Evolutionary conservation across 2,888 invertebrate species (phyloP).

Genomic region (Tillus elongatus): DNA sequence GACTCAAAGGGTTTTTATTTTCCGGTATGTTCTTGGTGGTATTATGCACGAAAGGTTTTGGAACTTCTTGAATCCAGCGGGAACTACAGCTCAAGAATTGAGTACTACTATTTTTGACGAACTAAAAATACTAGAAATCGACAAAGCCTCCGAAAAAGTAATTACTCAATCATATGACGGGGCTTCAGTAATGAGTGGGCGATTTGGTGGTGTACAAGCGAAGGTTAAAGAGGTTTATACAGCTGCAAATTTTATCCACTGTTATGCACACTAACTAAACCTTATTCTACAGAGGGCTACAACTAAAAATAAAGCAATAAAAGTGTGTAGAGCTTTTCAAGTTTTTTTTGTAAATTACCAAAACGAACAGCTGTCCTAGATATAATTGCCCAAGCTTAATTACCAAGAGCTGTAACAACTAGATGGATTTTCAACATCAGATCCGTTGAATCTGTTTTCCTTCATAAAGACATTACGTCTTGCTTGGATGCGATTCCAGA

Average conservation of each 20-base stretch:
- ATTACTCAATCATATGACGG: slow-evolving; percentile 26
- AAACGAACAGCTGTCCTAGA: slow-evolving; percentile 7
- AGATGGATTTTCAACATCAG: slow-evolving; percentile 16
- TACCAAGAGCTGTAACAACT: slow-evolving; percentile 5
- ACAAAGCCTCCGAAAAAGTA: slow-evolving; percentile 17
- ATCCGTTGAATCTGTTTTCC: slow-evolving; percentile 13
- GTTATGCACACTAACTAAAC: slow-evolving; percentile 19
- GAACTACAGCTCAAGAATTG: slow-evolving; percentile 17
- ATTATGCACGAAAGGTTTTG: slow-evolving; percentile 22
- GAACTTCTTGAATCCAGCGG: slow-evolving; percentile 14
- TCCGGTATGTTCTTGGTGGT: slow-evolving; percentile 21
- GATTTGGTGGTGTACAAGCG: slow-evolving; percentile 18
- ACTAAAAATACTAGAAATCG: slow-evolving; percentile 8
- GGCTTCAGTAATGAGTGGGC: slow-evolving; percentile 22
- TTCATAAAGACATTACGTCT: slow-evolving; percentile 4
- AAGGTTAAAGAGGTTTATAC: slow-evolving; percentile 14
- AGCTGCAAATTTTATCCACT: slow-evolving; percentile 16
- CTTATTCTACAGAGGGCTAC: slow-evolving; percentile 14
- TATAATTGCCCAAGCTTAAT: slow-evolving; percentile 2
- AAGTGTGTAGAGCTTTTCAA: not conserved
- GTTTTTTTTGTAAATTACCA: not conserved
- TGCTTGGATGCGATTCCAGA: slow-evolving; percentile 7
- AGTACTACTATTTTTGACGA: slow-evolving; percentile 15
- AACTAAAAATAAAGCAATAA: not conserved
- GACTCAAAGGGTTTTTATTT: slow-evolving; percentile 19